Evolutionary conservation across 2,888 invertebrate genomes (phyloP), one percentile per base, ranked within the genome.

Genomic region (Dilophus febrilis): DNA sequence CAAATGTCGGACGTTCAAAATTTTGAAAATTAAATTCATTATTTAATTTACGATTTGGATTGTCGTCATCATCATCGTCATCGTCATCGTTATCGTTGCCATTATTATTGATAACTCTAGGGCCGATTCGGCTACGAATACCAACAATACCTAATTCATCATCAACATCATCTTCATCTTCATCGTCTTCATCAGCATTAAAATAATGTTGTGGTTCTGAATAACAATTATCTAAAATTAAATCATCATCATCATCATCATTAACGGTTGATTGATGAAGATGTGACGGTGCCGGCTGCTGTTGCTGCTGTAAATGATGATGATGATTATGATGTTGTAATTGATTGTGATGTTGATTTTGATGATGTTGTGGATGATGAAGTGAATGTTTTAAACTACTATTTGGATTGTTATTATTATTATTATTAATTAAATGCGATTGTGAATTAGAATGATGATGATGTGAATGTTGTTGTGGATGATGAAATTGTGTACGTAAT

Each of bases 1-100:
- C 64, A 45, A 68, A 67, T 41, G 66, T 64, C 3, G 74, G 73
- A 29, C 77, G 64, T 47, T 79, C 78, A 46, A 71, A 69, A 45
- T 68, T 68, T 35, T 75, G 74, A 47, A 72, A 72, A 33, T 62
- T 61, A 45, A 55, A 62, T 30, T 50, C 54, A 19, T 8, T 22
- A 22, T 22, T 22, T 6, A 6, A 4, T 22, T 37, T 34, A n/a
- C 27, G 27, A 16, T 22, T 28, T 22, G 18, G 17, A 2, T 7
- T 12, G 19, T 16, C 32, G 10, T 13, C 14, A 14, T 16, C 31
- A 27, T 6, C 26, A 34, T 34, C 19, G 14, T 18, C 7, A 13
- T 4, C 26, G 12, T 29, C 37, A 10, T 18, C 16, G 26, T 28
- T 32, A 13, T 29, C 16, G 35, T 28, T 38, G 29, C 19, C 34